Percentiles rank a stretch among this genome's conserved stretches.
phyloP scores from a whole-genome alignment of 1,140 invertebrate species.

The Thaumetopoea pityocampa region DNA sequence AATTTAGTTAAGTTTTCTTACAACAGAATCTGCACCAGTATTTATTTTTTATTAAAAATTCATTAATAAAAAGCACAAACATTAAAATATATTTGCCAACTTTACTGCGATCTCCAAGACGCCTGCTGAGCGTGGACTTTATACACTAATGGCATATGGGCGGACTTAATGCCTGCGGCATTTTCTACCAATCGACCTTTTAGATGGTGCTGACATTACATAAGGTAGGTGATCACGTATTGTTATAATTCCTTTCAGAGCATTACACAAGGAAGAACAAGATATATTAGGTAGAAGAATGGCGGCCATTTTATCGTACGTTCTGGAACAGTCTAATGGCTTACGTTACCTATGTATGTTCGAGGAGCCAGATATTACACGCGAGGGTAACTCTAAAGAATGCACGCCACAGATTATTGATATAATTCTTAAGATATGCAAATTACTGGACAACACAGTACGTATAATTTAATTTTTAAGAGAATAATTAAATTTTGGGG shows the following conservation, averaged over 20 bases:
- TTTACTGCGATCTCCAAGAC: too few relatives aligned
- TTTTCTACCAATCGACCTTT: too few relatives aligned
- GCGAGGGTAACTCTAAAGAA: neutral
- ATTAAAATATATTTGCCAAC: too few relatives aligned
- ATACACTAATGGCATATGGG: too few relatives aligned
- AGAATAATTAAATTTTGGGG: neutral
- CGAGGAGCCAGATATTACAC: neutral
- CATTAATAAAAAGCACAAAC: too few relatives aligned
- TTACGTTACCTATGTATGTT: conserved; percentile 17
- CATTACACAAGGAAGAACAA: conserved; percentile 54
- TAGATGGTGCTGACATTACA: too few relatives aligned
- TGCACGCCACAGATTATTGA: conserved; percentile 23
- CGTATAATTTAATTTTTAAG: conserved; percentile 14
- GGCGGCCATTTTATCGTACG: conserved; percentile 25
- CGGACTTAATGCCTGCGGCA: too few relatives aligned
- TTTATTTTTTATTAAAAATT: too few relatives aligned
- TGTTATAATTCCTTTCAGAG: conserved; percentile 30
- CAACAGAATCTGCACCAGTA: too few relatives aligned
- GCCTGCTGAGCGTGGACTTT: too few relatives aligned
- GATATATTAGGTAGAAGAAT: conserved; percentile 39
- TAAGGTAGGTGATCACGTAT: too few relatives aligned
- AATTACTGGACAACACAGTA: conserved; percentile 40
- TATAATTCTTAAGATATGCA: conserved; percentile 36
- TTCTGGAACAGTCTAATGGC: conserved; percentile 31
- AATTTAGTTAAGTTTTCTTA: too few relatives aligned